Evolutionary conservation across 2,888 invertebrate species (phyloP), one percentile per base, ranked within the genome.

Genomic region (Stenoptilia bipunctidactyla): DNA sequence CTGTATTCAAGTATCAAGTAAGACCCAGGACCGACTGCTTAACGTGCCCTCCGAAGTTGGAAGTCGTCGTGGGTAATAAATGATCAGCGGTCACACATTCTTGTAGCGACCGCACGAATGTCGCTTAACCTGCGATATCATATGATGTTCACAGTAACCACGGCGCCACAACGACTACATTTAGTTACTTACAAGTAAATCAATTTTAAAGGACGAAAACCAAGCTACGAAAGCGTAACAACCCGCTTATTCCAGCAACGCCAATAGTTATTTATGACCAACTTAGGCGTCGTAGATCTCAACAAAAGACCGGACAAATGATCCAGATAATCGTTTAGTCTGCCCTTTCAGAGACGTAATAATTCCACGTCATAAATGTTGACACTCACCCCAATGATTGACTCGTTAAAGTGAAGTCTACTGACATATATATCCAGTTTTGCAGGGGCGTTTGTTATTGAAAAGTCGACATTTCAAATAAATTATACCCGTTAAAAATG

Each of bases 231-330:
- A 44, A 47, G 55, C 65, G 82, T 80, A 82, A 77, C 74, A 70
- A 65, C 56, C 60, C 56, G 65, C 65, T 61, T 73, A 74, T 77
- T 77, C 68, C 45, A 66, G 66, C 67, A 66, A 76, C 68, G 67
- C 66, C 72, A 68, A 74, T 69, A 60, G 73, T 77, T 70, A 79
- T 82, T 83, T 76, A 82, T 76, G 68, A 67, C 58, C 60, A 60
- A 58, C 65, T 55, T 64, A 52, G 51, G 47, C 63, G 58, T 55
- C 60, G 59, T 66, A 61, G 58, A 56, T 57, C 51, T 46, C 55
- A 68, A 80, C 77, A 77, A 80, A 80, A 71, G 70, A 61, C 58
- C 61, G 68, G 74, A 82, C 77, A 80, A 82, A 82, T 79, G 73
- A 67, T 60, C 58, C 52, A 66, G 77, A 75, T 79, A 75, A 79